Evolutionary conservation across 2,888 invertebrate species (phyloP), one percentile per base, ranked within the genome.

Genomic region (Watsonalla binaria): DNA sequence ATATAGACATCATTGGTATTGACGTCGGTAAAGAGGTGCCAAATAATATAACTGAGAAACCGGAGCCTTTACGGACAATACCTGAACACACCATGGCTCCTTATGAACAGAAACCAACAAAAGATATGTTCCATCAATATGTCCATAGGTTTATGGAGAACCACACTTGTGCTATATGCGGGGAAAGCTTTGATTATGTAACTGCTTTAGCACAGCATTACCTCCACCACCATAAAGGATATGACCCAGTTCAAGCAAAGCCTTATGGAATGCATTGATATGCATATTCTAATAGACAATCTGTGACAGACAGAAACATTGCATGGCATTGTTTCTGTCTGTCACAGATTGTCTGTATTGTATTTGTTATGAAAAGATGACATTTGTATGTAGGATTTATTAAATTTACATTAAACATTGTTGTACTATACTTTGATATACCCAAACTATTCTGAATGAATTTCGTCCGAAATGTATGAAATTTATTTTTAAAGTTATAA

Each of bases 1-100:
- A 82, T 47, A 84, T 87, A 55, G 88, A 88, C 57, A 85, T 89
- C 39, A 83, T 86, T 50, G 81, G 80, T 24, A 73, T 86, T 51
- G 87, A 89, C 60, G 85, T 82, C 5, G 82, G 73, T 0, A 85
- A 85, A 59, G 84, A 82, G 51, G 65, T 76, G 0, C 72, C 76
- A 5, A 73, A 75, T 5, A 60, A 76, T 24, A 80, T 75, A 14
- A 68, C 70, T 45, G 72, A 74, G 5, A 84, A 85, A 60, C 69
- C 64, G 52, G 62, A 69, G 47, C 68, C 56, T 13, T 45, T 72
- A 5, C 61, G 72, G 8, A 55, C 69, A 6, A 61, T 75, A 47
- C 57, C 75, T 7, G 71, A 74, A 53, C 75, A 65, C 55, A 42
- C 42, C 11, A 42, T 75, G 11, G 42, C 72, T 39, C 56, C 69